Evolutionary conservation across 2,888 invertebrate genomes (phyloP), one percentile per base, ranked within the genome.

Genomic region (Ophonus ardosiacus): DNA sequence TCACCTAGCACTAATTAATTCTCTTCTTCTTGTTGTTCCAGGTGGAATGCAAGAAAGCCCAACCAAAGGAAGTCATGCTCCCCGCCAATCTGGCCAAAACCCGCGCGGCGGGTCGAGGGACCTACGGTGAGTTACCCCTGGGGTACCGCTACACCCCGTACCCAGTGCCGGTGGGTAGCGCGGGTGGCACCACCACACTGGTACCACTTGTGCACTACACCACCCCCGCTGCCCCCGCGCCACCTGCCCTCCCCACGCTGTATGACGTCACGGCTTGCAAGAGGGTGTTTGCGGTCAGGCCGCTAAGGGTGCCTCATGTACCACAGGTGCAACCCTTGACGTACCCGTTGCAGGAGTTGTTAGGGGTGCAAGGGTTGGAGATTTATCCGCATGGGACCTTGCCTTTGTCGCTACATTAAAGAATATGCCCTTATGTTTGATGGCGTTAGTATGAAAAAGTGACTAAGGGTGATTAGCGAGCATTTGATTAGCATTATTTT

Each of bases 21-120:
- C 5, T 31, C 5, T 51, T 57, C 7, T 61, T 63, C 18, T 40
- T 8, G 31, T 56, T 24, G 21, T 78, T 93, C 61, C 94, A 99
- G 99, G 99, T 99, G 93, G 99, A 99, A 94, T 99, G 99, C 94
- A 99, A 99, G 95, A 99, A 99, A 93, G 99, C 99, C 91, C 99
- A 99, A 93, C 99, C 99, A 88, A 99, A 99, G 94, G 99, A 99
- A 94, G 99, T 99, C 90, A 99, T 99, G 99, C 95, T 99, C 91
- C 99, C 99, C 90, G 97, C 97, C 89, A 98, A 97, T 93, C 93
- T 98, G 93, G 97, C 97, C 90, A 98, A 98, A 94, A 98, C 97
- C 93, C 95, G 98, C 92, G 97, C 97, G 92, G 97, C 97, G 90
- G 97, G 97, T 90, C 96, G 98, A 93, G 97, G 97, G 93, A 97